phyloP scores from a whole-genome alignment of 2,888 invertebrate genomes.

The Galeruca laticollis region DNA sequence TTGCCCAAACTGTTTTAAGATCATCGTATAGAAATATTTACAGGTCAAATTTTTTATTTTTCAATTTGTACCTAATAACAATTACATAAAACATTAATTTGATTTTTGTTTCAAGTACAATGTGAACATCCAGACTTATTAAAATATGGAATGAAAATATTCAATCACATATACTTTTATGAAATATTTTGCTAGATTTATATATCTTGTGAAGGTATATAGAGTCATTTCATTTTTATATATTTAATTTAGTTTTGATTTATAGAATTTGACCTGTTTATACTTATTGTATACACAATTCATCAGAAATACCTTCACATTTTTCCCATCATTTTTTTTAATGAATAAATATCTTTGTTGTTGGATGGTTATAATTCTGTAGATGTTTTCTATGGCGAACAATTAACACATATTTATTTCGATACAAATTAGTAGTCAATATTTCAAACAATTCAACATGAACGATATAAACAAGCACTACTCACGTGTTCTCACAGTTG shows the following conservation, averaged over 20 bases:
- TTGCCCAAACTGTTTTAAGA: conserved; percentile 9
- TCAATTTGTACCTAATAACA: neutral
- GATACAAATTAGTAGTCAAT: no score
- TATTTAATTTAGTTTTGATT: neutral
- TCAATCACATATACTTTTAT: no score
- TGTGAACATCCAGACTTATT: neutral
- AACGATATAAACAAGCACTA: no score
- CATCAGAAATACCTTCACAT: neutral
- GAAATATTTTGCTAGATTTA: neutral
- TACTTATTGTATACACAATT: conserved; percentile 3
- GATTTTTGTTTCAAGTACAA: neutral
- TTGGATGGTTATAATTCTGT: neutral
- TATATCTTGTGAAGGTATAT: neutral
- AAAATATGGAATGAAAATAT: no score
- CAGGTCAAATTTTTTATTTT: conserved; percentile 25
- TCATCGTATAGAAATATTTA: conserved; percentile 15
- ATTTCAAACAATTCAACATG: no score
- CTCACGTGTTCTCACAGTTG: no score
- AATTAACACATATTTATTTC: no score
- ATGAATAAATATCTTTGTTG: neutral
- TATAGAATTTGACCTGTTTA: conserved; percentile 21
- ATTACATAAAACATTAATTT: neutral
- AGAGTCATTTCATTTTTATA: neutral
- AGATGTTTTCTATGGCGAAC: no score
- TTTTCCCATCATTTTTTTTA: no score